Conservation (phyloP, 2,113 vertebrate species). For the Poeciliopsis turrubarensis region DNA sequence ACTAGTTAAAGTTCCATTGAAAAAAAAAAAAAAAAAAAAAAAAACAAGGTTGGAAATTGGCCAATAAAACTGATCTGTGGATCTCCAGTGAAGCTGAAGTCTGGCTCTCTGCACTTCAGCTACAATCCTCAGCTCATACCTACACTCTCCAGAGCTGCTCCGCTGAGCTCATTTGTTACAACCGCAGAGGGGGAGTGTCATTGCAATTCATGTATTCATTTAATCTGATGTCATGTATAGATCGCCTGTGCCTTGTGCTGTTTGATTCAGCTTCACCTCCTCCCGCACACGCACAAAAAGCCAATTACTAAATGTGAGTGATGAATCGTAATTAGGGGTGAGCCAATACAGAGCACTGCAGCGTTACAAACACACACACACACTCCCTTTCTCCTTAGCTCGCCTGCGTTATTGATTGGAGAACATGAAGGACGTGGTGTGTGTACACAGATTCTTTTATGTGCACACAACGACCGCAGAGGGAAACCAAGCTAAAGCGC, state of each 20-base stretch:
- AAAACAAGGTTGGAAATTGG: not conserved
- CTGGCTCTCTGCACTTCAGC: not conserved
- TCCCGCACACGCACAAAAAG: constrained; percentile 43
- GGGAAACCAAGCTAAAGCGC: constrained; percentile 22
- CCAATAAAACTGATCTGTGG: not conserved
- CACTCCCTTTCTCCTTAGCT: not conserved
- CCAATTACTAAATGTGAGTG: constrained; percentile 76
- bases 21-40: not conserved
- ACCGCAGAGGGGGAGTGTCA: constrained; percentile 46
- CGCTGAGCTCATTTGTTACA: constrained; percentile 54
- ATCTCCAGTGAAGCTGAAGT: not conserved
- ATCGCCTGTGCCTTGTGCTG: constrained; percentile 44
- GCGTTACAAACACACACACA: constrained; percentile 6
- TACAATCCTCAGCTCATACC: not conserved
- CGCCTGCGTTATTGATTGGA: constrained; percentile 53
- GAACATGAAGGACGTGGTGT: constrained; percentile 50
- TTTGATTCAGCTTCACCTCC: constrained; percentile 22
- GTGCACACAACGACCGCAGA: constrained; percentile 28
- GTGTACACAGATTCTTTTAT: constrained; percentile 41
- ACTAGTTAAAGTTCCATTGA: not conserved
- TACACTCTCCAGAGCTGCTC: constrained; percentile 14
- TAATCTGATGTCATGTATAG: constrained; percentile 82
- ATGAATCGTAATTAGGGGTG: constrained; percentile 74
- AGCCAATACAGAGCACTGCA: constrained; percentile 48
- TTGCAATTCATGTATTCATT: constrained; percentile 80